Percentiles rank a stretch among this genome's conserved stretches.
phyloP scores from a whole-genome alignment of 2,888 invertebrate species.

The Hedychridium roseum region DNA sequence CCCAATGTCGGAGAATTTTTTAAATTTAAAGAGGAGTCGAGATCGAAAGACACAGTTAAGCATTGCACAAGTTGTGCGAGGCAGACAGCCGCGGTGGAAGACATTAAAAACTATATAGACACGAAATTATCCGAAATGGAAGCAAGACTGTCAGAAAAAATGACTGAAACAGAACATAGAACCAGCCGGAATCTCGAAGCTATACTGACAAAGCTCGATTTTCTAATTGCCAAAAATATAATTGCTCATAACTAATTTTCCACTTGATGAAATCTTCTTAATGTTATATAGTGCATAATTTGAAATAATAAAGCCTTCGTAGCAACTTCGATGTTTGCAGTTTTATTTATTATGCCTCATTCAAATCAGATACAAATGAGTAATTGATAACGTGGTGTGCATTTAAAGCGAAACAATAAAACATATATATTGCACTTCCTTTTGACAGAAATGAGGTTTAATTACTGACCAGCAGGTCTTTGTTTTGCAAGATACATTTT shows the following conservation, averaged over 20 bases:
- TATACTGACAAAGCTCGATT: conserved; percentile 44
- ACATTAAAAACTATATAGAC: conserved; percentile 54
- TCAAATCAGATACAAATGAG: too few species aligned
- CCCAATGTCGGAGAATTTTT: conserved; percentile 20
- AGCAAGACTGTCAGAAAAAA: conserved; percentile 46
- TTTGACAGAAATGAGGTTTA: too few species aligned
- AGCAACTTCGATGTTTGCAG: too few species aligned
- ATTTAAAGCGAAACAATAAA: too few species aligned
- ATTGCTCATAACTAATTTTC: conserved; percentile 10
- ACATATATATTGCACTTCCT: too few species aligned
- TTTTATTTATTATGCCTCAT: too few species aligned
- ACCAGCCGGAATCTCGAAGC: conserved; percentile 57
- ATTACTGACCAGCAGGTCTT: too few species aligned
- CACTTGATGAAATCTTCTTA: background rate
- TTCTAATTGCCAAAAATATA: conserved; percentile 4
- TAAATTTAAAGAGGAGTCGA: background rate
- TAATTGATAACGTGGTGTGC: too few species aligned
- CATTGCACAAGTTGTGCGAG: background rate
- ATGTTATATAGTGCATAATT: background rate
- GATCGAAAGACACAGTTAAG: background rate
- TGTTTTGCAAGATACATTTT: conserved; percentile 16
- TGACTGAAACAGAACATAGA: conserved; percentile 51
- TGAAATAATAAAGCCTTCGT: too few species aligned
- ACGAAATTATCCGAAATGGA: conserved; percentile 55
- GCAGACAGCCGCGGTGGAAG: conserved; percentile 7